Conservation (phyloP, 2,797 vertebrate species). For the Clamator glandarius region DNA sequence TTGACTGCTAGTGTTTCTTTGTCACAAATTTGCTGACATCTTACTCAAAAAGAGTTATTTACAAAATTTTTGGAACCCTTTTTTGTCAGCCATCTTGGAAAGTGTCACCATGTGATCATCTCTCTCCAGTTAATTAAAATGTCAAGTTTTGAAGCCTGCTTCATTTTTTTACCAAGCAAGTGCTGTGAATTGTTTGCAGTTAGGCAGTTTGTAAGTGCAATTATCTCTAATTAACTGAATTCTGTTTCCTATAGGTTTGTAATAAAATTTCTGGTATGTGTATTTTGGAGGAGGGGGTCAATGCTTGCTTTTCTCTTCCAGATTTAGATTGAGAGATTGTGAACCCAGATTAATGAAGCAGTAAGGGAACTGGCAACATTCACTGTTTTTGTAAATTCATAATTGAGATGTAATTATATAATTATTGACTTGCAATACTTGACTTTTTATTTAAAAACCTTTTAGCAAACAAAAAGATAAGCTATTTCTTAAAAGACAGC, state of each 20-base stretch:
- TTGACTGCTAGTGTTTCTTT: not conserved
- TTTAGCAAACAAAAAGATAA: not conserved
- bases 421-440: not conserved
- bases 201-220: slow-evolving; percentile 40
- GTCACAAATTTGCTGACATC: not conserved
- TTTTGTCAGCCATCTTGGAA: slow-evolving; percentile 32
- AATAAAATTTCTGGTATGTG: slow-evolving; percentile 35
- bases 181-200: slow-evolving; percentile 52
- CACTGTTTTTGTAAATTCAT: not conserved
- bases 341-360: not conserved
- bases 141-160: slow-evolving; percentile 50
- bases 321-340: slow-evolving; percentile 12
- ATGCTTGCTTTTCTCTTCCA: not conserved
- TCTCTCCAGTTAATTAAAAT: slow-evolving; percentile 44
- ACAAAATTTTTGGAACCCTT: slow-evolving; percentile 24
- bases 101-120: not conserved
- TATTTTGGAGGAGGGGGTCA: not conserved
- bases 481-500: not conserved
- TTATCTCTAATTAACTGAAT: slow-evolving; percentile 57
- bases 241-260: slow-evolving; percentile 52
- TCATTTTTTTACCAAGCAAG: slow-evolving; percentile 49
- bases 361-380: not conserved
- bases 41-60: slow-evolving; percentile 39
- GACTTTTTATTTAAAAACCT: not conserved
- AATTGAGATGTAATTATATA: not conserved